Evolutionary conservation across 2,888 invertebrate genomes (phyloP).

Genomic region (Agrotis segetum): DNA sequence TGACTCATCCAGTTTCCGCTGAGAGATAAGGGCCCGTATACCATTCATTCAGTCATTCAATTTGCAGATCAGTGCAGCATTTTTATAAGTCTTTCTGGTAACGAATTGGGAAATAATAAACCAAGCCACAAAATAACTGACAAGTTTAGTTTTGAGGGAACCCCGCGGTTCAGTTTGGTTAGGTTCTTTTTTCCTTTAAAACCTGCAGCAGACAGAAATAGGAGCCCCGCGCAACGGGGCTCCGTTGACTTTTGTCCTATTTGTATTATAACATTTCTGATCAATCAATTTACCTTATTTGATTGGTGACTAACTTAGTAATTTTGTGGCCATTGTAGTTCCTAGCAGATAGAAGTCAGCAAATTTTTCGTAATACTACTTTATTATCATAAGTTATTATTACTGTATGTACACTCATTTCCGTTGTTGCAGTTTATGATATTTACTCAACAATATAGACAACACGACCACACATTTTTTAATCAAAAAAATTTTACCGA

Average conservation of each 20-base stretch:
- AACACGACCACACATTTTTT: not conserved
- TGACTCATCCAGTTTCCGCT: constrained; percentile 45
- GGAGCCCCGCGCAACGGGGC: no score
- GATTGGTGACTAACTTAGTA: constrained; percentile 3
- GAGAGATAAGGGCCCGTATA: constrained; percentile 30
- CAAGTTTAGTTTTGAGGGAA: no score
- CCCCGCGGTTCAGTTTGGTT: no score
- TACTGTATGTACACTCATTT: constrained; percentile 20
- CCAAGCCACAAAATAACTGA: no score
- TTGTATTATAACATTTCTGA: no score
- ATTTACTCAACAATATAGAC: not conserved
- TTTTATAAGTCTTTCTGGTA: constrained; percentile 5
- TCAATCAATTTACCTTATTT: not conserved
- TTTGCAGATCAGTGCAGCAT: constrained; percentile 21
- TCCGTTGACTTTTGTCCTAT: no score
- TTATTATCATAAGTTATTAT: constrained; percentile 25
- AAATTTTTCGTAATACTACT: not conserved
- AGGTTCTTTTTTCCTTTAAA: no score
- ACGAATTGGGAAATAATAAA: not conserved
- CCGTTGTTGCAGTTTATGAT: constrained; percentile 6
- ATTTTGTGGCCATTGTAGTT: no score
- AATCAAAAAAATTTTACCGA: no score
- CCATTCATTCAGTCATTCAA: constrained; percentile 33
- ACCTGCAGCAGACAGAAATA: no score
- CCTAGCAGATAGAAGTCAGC: no score